Percentiles rank a stretch among this genome's conserved stretches.
Evolutionary conservation across 2,888 invertebrate genomes (phyloP).

Genomic region (Branchipolynoe longqiensis): DNA sequence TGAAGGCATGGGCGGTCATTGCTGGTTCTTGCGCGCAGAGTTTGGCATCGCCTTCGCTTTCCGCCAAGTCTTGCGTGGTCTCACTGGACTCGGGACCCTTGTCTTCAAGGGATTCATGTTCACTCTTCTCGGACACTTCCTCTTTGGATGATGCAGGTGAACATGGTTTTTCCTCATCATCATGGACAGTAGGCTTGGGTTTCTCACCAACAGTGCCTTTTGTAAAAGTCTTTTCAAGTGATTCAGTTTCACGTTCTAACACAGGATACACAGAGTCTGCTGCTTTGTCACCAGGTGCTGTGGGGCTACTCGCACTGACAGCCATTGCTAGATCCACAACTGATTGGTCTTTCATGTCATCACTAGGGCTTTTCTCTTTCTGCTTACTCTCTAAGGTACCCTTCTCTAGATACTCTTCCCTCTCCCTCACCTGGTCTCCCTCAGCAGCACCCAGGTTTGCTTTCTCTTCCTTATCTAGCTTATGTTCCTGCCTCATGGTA

Average conservation of each 20-base stretch:
- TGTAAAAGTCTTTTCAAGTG: conserved; percentile 42
- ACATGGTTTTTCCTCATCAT: background rate
- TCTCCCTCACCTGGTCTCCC: background rate
- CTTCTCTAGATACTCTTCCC: conserved; percentile 27
- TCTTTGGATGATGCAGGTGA: conserved; percentile 22
- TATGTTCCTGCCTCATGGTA: background rate
- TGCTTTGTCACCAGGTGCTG: conserved; percentile 6
- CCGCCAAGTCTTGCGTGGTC: background rate
- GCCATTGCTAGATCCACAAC: background rate
- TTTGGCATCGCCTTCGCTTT: conserved; percentile 8
- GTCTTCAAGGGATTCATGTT: conserved; percentile 42
- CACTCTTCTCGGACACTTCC: conserved; percentile 15
- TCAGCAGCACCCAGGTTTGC: background rate
- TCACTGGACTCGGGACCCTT: conserved; percentile 1
- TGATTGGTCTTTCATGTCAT: conserved; percentile 37
- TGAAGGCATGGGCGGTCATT: background rate
- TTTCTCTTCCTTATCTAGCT: background rate
- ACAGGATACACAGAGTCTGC: conserved; percentile 10
- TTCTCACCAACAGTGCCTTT: conserved; percentile 22
- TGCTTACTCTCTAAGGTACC: conserved; percentile 48
- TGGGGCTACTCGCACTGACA: background rate
- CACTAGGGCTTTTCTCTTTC: background rate
- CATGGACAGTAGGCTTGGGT: conserved; percentile 47
- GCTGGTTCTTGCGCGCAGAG: background rate
- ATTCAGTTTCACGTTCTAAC: conserved; percentile 54